These are phyloP conservation scores for Selenia dentaria DNA, from an alignment of 2,888 invertebrate genomes.

Conservation along the genomic window DNA sequence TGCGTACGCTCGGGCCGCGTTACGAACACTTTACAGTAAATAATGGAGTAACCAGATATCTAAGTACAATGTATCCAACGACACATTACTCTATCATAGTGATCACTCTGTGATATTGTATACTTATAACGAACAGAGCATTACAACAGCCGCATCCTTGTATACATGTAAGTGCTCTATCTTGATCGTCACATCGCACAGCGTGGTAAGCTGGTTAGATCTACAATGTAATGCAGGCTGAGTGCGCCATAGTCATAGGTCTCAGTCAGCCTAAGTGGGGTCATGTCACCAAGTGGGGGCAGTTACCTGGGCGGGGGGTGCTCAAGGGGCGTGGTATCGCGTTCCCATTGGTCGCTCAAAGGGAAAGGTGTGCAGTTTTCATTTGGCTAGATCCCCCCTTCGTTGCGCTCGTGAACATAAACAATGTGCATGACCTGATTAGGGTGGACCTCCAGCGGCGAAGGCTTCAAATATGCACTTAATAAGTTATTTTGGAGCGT, in stretches of 20 bases:
- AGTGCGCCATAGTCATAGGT: constrained; percentile 10
- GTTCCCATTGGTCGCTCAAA: constrained; percentile 34
- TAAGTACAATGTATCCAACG: no score
- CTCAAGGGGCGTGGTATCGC: constrained; percentile 36
- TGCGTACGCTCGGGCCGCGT: no score
- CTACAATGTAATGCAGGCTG: not conserved
- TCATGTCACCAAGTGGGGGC: constrained; percentile 25
- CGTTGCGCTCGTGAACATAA: constrained; percentile 18
- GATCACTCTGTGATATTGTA: no score
- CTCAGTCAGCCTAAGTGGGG: constrained; percentile 6
- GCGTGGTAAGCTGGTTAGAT: constrained; percentile 3
- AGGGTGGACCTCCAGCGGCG: constrained; percentile 18
- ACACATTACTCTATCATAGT: no score
- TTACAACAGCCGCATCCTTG: no score
- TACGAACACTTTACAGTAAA: no score
- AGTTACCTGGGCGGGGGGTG: constrained; percentile 14
- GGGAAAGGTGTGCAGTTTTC: constrained; percentile 19
- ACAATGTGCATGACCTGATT: constrained; percentile 33
- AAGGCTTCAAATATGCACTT: constrained; percentile 2
- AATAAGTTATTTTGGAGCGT: constrained; percentile 1
- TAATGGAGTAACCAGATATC: no score
- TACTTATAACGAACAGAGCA: no score
- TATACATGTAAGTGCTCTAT: no score
- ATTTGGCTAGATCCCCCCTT: constrained; percentile 17
- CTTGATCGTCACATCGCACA: not conserved